phyloP scores from a whole-genome alignment of 2,888 invertebrate genomes.

The Calameuta idolon region DNA sequence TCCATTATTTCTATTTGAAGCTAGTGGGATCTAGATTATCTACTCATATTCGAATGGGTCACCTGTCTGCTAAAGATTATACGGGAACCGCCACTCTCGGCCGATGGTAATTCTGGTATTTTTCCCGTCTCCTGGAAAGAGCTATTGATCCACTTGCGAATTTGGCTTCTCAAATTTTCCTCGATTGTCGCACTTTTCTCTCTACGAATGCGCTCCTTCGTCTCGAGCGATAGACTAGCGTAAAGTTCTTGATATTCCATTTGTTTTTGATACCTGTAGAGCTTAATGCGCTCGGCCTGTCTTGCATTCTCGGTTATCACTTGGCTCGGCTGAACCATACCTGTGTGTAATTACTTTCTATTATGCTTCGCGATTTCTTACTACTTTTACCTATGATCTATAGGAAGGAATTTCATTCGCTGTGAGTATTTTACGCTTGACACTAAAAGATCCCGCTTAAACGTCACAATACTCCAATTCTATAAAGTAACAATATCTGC shows the following conservation, averaged over 20 bases:
- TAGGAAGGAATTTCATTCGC: too few species aligned
- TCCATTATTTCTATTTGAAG: too few species aligned
- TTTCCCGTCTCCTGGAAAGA: conserved; percentile 85
- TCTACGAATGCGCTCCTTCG: conserved; percentile 75
- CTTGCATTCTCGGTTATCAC: conserved; percentile 56
- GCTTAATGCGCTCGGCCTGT: conserved; percentile 56
- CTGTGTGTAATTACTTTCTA: conserved; percentile 31
- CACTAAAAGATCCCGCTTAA: not conserved
- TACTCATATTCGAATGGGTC: not conserved
- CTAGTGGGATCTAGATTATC: too few species aligned
- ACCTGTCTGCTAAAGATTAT: conserved; percentile 84
- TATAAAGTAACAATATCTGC: too few species aligned
- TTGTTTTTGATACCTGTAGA: conserved; percentile 69
- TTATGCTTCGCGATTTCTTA: too few species aligned
- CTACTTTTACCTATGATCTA: too few species aligned
- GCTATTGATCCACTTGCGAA: conserved; percentile 88
- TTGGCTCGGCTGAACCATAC: conserved; percentile 65
- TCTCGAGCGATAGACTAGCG: conserved; percentile 74
- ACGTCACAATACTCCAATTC: not conserved
- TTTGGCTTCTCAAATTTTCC: conserved; percentile 88
- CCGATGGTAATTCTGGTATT: conserved; percentile 92
- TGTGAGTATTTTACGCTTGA: not conserved
- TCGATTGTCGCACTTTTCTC: conserved; percentile 82
- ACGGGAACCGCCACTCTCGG: conserved; percentile 90
- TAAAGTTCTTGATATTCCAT: conserved; percentile 76